A percentile compares a stretch with the other conserved stretches of the same genome.
Conservation (phyloP, 2,888 invertebrate genomes). For the Pristionchus arcanus region DNA sequence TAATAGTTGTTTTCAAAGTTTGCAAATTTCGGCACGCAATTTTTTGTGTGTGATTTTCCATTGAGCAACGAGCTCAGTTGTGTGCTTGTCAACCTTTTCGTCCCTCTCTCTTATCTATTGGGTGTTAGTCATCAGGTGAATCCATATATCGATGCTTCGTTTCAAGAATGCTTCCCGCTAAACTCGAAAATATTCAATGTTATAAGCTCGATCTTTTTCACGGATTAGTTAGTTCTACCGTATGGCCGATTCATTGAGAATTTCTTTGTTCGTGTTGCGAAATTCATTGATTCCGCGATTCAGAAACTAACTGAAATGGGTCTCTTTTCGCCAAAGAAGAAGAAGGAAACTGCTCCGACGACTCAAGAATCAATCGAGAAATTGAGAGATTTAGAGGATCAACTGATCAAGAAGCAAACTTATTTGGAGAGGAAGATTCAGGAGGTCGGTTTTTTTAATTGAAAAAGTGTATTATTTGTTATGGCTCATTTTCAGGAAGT, state of each 20-base stretch:
- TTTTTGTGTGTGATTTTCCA: not conserved
- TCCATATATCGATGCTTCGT: not conserved
- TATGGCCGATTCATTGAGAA: too few species aligned
- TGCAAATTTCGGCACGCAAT: not conserved
- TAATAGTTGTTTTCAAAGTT: too few species aligned
- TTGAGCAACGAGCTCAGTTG: not conserved
- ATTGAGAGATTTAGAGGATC: conserved; percentile 10
- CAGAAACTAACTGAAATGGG: not conserved
- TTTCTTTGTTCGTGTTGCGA: not conserved
- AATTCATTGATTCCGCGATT: not conserved
- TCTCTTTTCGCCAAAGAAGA: not conserved
- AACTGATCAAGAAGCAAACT: conserved; percentile 15
- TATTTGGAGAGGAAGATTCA: conserved; percentile 31
- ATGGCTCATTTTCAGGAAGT: not conserved
- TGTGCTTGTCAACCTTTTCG: not conserved
- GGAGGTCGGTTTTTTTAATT: not conserved
- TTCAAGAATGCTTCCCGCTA: not conserved
- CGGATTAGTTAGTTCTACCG: too few species aligned
- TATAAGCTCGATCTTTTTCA: too few species aligned
- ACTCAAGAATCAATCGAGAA: conserved; percentile 13
- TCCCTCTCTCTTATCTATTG: conserved; percentile 23
- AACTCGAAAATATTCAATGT: not conserved
- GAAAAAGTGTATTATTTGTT: too few species aligned
- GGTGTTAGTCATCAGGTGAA: not conserved
- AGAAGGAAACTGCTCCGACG: not conserved